Base-by-base conservation (phyloP, 2,797 vertebrate species). In the Poecilia wingei region DNA sequence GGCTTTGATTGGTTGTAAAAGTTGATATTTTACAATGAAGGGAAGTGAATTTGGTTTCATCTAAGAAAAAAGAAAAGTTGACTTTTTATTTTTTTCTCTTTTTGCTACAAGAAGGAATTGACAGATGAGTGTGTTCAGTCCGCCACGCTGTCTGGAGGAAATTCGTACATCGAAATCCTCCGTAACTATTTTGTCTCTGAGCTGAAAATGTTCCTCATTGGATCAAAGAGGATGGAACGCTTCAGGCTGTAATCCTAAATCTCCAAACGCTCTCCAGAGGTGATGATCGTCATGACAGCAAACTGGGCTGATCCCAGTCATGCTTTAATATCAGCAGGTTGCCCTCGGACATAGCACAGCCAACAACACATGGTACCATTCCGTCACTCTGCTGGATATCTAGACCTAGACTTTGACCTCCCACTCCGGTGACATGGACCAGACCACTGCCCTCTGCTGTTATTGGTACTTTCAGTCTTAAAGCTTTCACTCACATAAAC, bases 341-440 rank as follows among this genome's bases (percentile, higher is more conserved):
- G 25, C 8, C n/a, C 25, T 70, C 13, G 45, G 41, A 68, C 55
- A 41, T 28, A 41, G 4, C 4, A 66, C 73, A 31, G 31, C 31
- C 31, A 78, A 79, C 68, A 39, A 68, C 61, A 78, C 53, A 20
- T 0, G 4, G 76, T 66, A 74, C 73, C 70, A 68, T 57, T 76
- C 69, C 78, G 55, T 83, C 83, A 57, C 36, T 41, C 74, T 64
- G 69, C 81, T 46, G 46, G 66, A 72, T 87, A 79, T 75, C 47
- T 68, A 59, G 36, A 70, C 57, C 43, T 68, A 20, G 0, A 53
- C 79, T 78, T 77, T 39, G 64, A 74, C 72, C 20, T 55, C 81
- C 36, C 8, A 78, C 69, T 81, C 79, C 51, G 0, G 2, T 86
- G 88, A 90, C 74, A 73, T 33, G 10, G 41, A 87, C 61, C 85